phyloP scores from a whole-genome alignment of 2,797 vertebrate genomes.

The Anableps anableps region DNA sequence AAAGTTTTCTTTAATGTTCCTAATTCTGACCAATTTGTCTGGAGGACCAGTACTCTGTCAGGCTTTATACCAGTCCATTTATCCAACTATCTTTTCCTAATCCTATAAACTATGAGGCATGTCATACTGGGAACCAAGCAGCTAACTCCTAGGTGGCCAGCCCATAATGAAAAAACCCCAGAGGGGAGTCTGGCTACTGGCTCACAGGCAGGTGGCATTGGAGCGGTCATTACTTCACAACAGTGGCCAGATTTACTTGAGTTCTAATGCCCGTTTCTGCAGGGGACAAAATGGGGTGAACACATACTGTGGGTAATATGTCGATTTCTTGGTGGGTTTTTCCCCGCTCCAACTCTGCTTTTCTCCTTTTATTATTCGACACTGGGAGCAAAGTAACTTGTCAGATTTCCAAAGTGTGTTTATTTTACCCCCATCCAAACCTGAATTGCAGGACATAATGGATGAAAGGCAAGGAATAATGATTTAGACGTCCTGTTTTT shows the following conservation, averaged over 20 bases:
- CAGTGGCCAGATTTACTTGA: slow-evolving; percentile 72
- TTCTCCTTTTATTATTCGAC: slow-evolving; percentile 64
- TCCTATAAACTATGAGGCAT: slow-evolving; percentile 77
- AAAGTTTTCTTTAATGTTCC: slow-evolving; percentile 62
- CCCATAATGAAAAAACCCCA: slow-evolving; percentile 78
- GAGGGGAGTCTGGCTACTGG: slow-evolving; percentile 69
- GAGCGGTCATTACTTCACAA: slow-evolving; percentile 79
- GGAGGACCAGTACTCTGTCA: slow-evolving; percentile 59
- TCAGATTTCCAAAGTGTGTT: slow-evolving; percentile 62
- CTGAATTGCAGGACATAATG: slow-evolving; percentile 61
- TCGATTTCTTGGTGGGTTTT: slow-evolving; percentile 69
- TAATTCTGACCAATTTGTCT: slow-evolving; percentile 70
- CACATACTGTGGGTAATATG: slow-evolving; percentile 70
- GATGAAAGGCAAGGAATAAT: slow-evolving; percentile 57
- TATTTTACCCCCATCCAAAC: slow-evolving; percentile 58
- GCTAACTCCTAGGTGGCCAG: slow-evolving; percentile 71
- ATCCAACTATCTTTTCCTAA: slow-evolving; percentile 77
- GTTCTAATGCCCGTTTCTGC: slow-evolving; percentile 73
- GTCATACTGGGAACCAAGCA: slow-evolving; percentile 65
- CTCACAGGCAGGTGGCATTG: slow-evolving; percentile 75
- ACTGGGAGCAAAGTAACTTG: slow-evolving; percentile 65
- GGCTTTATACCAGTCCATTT: slow-evolving; percentile 71
- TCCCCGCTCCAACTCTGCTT: slow-evolving; percentile 61
- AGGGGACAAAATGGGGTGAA: slow-evolving; percentile 63
- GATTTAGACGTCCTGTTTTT: slow-evolving; percentile 56